phyloP scores from a whole-genome alignment of 1,140 invertebrate genomes.

The Calycopis cecrops region DNA sequence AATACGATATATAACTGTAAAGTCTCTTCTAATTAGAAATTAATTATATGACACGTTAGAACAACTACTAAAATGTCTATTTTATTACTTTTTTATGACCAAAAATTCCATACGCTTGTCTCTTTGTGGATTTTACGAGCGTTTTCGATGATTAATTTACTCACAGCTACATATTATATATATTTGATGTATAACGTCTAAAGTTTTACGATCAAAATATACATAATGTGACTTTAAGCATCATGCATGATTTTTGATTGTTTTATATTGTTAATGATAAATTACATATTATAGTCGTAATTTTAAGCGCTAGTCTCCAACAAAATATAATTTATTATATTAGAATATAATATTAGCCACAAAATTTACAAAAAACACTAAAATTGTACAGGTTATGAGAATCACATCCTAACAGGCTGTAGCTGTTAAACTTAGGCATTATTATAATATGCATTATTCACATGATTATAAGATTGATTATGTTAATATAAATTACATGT shows the following conservation, averaged over 20 bases:
- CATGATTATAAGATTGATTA: no score
- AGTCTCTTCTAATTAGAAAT: constrained; percentile 6
- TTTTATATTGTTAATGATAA: not conserved
- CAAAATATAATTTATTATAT: no score
- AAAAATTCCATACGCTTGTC: constrained; percentile 1
- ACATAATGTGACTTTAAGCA: not conserved
- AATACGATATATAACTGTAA: not conserved
- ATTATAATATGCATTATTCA: no score
- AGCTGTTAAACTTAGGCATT: no score
- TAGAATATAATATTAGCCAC: no score
- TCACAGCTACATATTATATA: not conserved
- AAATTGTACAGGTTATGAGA: no score
- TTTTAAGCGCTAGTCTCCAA: no score
- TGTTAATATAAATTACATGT: no score
- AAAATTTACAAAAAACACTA: no score
- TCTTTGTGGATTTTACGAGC: constrained; percentile 1
- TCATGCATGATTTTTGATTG: not conserved
- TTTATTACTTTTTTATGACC: constrained; percentile 1
- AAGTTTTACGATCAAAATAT: not conserved
- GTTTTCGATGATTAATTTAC: not conserved
- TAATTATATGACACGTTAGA: constrained; percentile 1
- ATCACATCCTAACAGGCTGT: no score
- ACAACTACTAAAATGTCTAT: constrained; percentile 6
- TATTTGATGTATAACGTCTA: not conserved
- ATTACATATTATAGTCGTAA: no score